phyloP scores from a whole-genome alignment of 2,888 invertebrate genomes.

The Papilio elwesi region DNA sequence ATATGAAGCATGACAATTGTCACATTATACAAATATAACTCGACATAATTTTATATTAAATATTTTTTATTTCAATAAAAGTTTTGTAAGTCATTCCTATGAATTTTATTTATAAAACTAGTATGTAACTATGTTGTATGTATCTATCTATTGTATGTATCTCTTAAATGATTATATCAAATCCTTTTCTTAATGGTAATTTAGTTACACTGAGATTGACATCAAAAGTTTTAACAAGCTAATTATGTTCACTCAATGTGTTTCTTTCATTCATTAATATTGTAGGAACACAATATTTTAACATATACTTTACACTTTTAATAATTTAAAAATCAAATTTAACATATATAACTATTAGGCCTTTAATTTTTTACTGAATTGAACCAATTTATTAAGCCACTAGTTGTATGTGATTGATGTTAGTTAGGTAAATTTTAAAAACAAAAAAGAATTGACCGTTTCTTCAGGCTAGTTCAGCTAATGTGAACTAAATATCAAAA shows the following conservation, averaged over 20 bases:
- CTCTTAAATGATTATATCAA: background rate
- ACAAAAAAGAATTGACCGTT: too few species aligned
- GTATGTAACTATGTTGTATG: conserved; percentile 7
- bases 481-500: too few species aligned
- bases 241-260: background rate
- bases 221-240: background rate
- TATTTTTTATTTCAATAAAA: conserved; percentile 29
- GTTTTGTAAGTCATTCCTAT: background rate
- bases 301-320: background rate
- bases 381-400: too few species aligned
- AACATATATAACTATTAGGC: background rate
- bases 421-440: too few species aligned
- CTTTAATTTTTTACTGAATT: background rate
- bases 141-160: too few species aligned
- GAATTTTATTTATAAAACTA: conserved; percentile 28
- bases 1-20: background rate
- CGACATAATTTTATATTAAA: conserved; percentile 10
- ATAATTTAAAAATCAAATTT: background rate
- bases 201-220: background rate
- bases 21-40: conserved; percentile 7
- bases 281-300: conserved; percentile 5
- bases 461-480: too few species aligned
- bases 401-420: too few species aligned
- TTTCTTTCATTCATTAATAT: background rate
- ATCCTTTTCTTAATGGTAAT: background rate